Conservation (phyloP, 2,113 vertebrate species). For the Otolemur garnettii region DNA sequence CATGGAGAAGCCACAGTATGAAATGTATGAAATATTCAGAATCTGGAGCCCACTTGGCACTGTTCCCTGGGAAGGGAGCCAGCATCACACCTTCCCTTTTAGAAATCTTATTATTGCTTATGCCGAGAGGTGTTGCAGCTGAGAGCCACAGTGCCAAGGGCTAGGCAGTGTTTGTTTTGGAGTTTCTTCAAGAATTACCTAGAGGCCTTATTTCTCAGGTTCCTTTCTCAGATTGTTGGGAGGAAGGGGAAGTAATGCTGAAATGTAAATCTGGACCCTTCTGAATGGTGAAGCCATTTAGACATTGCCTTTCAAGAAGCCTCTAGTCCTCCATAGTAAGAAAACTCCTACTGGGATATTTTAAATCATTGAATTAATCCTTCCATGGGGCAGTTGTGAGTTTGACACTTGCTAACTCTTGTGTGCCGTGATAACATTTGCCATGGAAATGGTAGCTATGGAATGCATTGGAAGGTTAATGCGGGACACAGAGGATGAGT, state of each 20-base stretch:
- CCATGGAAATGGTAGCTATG: not conserved
- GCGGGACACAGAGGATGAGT: not conserved
- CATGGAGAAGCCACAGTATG: not conserved
- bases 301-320: not conserved
- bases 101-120: not conserved
- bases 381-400: not conserved
- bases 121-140: not conserved
- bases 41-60: not conserved
- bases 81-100: not conserved
- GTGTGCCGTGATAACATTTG: not conserved
- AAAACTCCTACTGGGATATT: not conserved
- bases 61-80: not conserved
- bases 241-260: no score
- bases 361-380: not conserved
- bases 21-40: not conserved
- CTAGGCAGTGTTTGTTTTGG: not conserved
- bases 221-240: not conserved
- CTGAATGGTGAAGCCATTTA: not conserved
- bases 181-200: not conserved
- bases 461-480: not conserved
- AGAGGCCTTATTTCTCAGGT: not conserved
- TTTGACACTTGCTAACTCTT: not conserved
- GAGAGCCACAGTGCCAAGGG: not conserved
- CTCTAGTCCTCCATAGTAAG: not conserved
- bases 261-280: not conserved